Conservation (phyloP, 2,888 invertebrate genomes). For the Cryptophagus acutangulus region DNA sequence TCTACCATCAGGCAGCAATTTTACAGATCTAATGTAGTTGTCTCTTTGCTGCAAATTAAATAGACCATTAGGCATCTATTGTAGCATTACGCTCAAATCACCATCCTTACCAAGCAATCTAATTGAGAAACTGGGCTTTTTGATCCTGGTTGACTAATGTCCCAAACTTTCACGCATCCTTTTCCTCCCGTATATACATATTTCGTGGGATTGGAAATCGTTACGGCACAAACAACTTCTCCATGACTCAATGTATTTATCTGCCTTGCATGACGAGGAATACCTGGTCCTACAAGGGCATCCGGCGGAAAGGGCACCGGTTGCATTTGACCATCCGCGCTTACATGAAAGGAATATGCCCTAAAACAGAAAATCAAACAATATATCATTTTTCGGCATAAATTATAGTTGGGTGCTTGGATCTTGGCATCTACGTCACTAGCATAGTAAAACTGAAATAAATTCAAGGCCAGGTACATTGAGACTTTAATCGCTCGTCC, state of each 20-base stretch:
- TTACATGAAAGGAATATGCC: constrained; percentile 92
- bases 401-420: no score
- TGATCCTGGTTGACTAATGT: constrained; percentile 68
- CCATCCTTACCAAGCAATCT: constrained; percentile 77
- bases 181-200: constrained; percentile 98
- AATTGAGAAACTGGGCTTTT: constrained; percentile 78
- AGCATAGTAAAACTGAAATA: background rate
- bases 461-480: no score
- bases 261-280: constrained; percentile 85
- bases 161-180: constrained; percentile 88
- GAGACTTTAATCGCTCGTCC: no score
- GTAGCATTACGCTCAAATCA: no score
- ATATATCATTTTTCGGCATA: background rate
- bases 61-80: constrained; percentile 5
- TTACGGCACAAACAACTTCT: constrained; percentile 96
- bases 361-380: constrained; percentile 49
- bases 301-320: constrained; percentile 95
- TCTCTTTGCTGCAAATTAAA: constrained; percentile 71
- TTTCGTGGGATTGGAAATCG: constrained; percentile 79
- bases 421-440: no score
- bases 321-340: constrained; percentile 78
- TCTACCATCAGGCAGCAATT: constrained; percentile 87
- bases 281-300: constrained; percentile 87
- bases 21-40: constrained; percentile 94
- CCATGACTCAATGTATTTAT: constrained; percentile 91